Evolutionary conservation across 1,140 invertebrate species (phyloP).

Genomic region (Macrosteles quadrilineatus): DNA sequence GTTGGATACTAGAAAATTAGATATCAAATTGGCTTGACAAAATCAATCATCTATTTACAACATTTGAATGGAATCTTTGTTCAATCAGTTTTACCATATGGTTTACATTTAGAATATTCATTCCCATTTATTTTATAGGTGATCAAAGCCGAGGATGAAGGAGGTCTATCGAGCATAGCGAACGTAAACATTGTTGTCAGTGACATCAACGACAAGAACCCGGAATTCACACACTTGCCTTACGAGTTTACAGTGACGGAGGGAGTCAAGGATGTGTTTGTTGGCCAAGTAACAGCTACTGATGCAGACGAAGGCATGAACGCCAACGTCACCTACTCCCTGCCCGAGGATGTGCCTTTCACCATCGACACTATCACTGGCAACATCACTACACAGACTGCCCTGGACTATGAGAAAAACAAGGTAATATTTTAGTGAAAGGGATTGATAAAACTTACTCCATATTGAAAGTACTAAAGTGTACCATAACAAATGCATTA

Average conservation of each 20-base stretch:
- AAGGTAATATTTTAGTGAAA: too few species aligned
- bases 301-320: constrained; percentile 77
- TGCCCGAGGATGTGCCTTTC: constrained; percentile 78
- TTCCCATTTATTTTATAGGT: constrained; percentile 54
- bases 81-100: background rate
- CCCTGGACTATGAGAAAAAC: constrained; percentile 83
- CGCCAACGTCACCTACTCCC: constrained; percentile 58
- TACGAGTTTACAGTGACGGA: constrained; percentile 83
- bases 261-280: constrained; percentile 65
- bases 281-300: constrained; percentile 80
- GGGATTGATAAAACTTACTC: too few species aligned
- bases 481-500: too few species aligned
- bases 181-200: constrained; percentile 86
- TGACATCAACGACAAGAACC: constrained; percentile 89
- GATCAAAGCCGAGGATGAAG: constrained; percentile 84
- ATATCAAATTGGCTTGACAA: too few species aligned
- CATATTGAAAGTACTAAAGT: too few species aligned
- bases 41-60: background rate
- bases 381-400: constrained; percentile 70
- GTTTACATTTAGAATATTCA: background rate
- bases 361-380: constrained; percentile 75
- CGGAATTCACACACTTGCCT: constrained; percentile 71
- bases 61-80: background rate
- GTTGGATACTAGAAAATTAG: too few species aligned
- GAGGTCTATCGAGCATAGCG: constrained; percentile 75